Conservation (phyloP, 2,797 vertebrate genomes). For the Pangasius larnaudii region DNA sequence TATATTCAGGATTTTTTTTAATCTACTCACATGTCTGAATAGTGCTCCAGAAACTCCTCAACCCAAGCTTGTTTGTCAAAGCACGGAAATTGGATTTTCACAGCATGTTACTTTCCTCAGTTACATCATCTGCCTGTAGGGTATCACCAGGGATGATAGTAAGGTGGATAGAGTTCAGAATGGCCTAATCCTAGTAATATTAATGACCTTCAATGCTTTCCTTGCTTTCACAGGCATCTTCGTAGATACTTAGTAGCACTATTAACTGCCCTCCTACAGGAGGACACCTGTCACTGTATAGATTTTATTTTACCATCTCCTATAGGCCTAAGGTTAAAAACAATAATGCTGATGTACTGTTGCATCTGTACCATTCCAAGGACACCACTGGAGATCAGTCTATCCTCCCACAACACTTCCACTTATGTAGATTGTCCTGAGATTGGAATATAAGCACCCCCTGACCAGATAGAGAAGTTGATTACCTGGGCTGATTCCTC, state of each 20-base stretch:
- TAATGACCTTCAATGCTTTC: neutral
- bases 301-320: neutral
- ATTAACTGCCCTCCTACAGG: neutral
- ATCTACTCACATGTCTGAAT: neutral
- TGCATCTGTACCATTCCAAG: neutral
- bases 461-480: too few relatives aligned
- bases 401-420: neutral
- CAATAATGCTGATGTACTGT: neutral
- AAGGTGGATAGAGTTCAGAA: neutral
- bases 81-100: neutral
- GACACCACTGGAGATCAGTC: neutral
- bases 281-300: neutral
- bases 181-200: neutral
- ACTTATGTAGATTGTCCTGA: too few relatives aligned
- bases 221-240: neutral
- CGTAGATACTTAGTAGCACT: neutral
- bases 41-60: neutral
- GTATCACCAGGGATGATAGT: neutral
- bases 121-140: neutral
- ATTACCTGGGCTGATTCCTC: too few relatives aligned
- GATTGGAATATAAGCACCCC: neutral
- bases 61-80: neutral
- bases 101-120: neutral
- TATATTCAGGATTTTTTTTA: neutral
- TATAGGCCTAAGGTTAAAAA: neutral